These are phyloP conservation scores for Lytechinus variegatus DNA, from an alignment of 35 echinoderm and acorn worm genomes.

Conservation along the genomic window DNA sequence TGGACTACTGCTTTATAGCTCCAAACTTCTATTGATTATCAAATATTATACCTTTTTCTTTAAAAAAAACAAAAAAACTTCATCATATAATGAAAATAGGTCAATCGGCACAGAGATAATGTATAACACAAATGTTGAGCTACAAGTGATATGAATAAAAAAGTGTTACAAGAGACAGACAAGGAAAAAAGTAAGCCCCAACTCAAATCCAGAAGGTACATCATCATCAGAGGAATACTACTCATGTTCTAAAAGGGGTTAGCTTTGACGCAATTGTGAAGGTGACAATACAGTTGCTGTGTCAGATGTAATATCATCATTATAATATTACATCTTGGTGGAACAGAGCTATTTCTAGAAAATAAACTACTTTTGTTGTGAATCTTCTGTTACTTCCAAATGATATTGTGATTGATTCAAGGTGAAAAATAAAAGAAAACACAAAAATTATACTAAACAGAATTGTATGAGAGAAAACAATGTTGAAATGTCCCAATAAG, in stretches of 20 bases:
- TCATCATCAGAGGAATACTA: neutral
- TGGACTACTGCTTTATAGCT: too few species aligned
- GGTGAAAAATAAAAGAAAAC: too few species aligned
- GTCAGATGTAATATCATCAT: neutral
- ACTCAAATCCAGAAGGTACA: neutral
- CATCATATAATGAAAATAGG: too few species aligned
- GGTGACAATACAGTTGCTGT: neutral
- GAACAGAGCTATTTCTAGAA: neutral
- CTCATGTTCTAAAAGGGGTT: neutral
- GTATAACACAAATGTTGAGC: neutral
- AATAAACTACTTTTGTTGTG: neutral
- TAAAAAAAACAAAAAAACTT: too few species aligned
- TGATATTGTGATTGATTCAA: too few species aligned
- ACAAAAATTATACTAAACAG: too few species aligned
- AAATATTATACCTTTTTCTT: too few species aligned
- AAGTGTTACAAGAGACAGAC: neutral
- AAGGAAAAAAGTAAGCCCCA: neutral
- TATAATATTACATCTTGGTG: neutral
- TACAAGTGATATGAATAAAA: neutral
- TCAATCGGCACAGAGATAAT: neutral
- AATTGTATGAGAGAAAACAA: too few species aligned
- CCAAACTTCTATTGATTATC: too few species aligned
- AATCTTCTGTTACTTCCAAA: too few species aligned
- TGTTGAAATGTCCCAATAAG: too few species aligned
- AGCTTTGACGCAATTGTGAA: constrained; percentile 1